Conservation (phyloP, 2,113 vertebrate species). For the Phalacrocorax brasilianus region DNA sequence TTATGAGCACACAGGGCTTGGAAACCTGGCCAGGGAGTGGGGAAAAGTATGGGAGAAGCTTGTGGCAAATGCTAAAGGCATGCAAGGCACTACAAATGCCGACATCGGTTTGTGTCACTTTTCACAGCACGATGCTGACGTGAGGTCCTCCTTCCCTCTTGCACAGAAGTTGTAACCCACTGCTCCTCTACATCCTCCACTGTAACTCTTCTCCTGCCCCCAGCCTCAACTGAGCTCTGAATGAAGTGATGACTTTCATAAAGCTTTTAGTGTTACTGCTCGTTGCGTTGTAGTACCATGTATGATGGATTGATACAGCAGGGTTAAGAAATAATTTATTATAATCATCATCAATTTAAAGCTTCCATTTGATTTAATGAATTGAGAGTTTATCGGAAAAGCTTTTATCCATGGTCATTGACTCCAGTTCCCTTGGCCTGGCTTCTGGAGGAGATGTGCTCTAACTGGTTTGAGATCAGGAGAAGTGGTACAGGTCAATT, state of each 20-base stretch:
- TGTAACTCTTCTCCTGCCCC: not conserved
- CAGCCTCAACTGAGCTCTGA: not conserved
- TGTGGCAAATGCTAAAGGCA: fast-evolving
- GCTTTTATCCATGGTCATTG: slow-evolving; percentile 76
- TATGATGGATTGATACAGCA: slow-evolving; percentile 64
- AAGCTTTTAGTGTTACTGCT: slow-evolving; percentile 41
- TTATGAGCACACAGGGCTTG: not conserved
- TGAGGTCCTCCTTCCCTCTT: not conserved
- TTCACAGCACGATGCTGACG: fast-evolving
- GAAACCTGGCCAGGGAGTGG: not conserved
- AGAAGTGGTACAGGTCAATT: slow-evolving; percentile 50
- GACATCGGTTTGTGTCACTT: fast-evolving
- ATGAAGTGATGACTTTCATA: not conserved
- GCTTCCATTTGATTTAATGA: slow-evolving; percentile 74
- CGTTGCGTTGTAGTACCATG: not conserved
- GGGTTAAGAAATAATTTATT: slow-evolving; percentile 69
- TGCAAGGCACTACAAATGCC: not conserved
- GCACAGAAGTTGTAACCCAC: not conserved
- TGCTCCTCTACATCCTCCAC: not conserved
- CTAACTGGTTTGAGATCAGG: slow-evolving; percentile 64
- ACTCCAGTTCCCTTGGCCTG: slow-evolving; percentile 60
- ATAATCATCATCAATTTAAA: slow-evolving; percentile 72
- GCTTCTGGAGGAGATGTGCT: slow-evolving; percentile 50
- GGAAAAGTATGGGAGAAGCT: not conserved
- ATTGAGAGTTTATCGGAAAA: slow-evolving; percentile 79